A percentile compares a stretch with the other conserved stretches of the same genome.
phyloP scores from a whole-genome alignment of 2,113 vertebrate species.

The Lucifuga dentata region DNA sequence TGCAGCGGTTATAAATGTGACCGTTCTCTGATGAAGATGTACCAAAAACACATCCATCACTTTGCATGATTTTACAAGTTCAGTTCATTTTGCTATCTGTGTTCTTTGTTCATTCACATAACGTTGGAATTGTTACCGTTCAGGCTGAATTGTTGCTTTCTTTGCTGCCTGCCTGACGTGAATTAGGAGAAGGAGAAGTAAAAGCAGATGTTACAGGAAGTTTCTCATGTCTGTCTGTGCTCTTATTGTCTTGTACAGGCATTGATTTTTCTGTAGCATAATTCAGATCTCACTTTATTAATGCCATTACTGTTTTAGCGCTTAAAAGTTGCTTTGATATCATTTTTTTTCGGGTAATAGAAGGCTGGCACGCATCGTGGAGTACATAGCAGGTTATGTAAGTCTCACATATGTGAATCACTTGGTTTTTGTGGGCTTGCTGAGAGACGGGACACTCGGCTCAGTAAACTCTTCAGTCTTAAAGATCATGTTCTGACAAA shows the following conservation, averaged over 20 bases:
- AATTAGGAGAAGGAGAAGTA: not conserved
- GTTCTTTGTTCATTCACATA: not conserved
- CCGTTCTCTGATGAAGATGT: conserved; percentile 6
- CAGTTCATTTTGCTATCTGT: conserved; percentile 5
- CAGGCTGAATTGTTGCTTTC: conserved; percentile 18
- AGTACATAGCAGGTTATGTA: not conserved
- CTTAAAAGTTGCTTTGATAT: conserved; percentile 19
- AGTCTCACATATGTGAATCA: not conserved
- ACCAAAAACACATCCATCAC: conserved; percentile 27
- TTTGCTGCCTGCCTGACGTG: conserved; percentile 7
- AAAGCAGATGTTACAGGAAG: conserved; percentile 8
- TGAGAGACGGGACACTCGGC: not conserved
- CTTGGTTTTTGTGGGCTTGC: not conserved
- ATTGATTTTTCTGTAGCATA: not conserved
- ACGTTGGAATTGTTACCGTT: not conserved
- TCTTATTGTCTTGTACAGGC: conserved; percentile 12
- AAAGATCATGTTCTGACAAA: conserved; percentile 67
- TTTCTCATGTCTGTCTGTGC: conserved; percentile 7
- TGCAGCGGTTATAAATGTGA: no score
- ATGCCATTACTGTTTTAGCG: conserved; percentile 13
- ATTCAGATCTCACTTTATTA: not conserved
- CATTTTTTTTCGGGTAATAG: conserved; percentile 7
- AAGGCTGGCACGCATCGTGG: conserved; percentile 36
- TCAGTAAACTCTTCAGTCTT: conserved; percentile 19
- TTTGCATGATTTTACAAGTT: conserved; percentile 38